Conservation (phyloP, 2,113 vertebrate genomes). For the Calyptomena viridis region DNA sequence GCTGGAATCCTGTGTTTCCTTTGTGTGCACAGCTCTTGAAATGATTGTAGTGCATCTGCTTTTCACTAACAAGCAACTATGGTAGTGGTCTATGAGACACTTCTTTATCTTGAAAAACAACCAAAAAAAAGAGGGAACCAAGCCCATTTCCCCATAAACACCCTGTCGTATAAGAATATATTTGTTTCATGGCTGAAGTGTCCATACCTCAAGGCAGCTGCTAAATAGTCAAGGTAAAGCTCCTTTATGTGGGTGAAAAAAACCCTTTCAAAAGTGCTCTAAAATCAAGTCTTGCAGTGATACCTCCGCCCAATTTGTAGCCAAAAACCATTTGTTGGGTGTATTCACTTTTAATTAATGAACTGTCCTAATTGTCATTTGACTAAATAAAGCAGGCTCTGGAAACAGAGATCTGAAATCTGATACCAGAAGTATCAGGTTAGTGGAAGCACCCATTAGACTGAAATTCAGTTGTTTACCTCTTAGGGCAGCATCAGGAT, state of each 20-base stretch:
- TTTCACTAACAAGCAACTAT: neutral
- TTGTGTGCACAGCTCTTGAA: neutral
- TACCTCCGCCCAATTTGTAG: neutral
- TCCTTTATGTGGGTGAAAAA: neutral
- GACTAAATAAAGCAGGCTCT: neutral
- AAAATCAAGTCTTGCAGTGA: neutral
- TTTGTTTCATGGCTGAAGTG: neutral
- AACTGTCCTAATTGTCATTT: neutral
- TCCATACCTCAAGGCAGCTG: neutral
- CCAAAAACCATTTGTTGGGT: neutral
- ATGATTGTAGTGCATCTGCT: neutral
- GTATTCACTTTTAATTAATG: neutral
- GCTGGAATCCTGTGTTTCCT: neutral
- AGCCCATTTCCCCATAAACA: rapidly evolving
- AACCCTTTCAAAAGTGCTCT: neutral
- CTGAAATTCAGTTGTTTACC: neutral
- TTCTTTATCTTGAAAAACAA: neutral
- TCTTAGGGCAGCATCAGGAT: neutral
- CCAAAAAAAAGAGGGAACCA: neutral
- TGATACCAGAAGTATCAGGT: neutral
- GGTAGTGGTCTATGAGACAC: neutral
- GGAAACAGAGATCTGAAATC: neutral
- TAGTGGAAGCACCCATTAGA: neutral
- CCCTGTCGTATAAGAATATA: neutral
- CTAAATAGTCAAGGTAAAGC: neutral